Evolutionary conservation across 2,113 vertebrate genomes (phyloP).

Genomic region (Dicerorhinus sumatrensis): DNA sequence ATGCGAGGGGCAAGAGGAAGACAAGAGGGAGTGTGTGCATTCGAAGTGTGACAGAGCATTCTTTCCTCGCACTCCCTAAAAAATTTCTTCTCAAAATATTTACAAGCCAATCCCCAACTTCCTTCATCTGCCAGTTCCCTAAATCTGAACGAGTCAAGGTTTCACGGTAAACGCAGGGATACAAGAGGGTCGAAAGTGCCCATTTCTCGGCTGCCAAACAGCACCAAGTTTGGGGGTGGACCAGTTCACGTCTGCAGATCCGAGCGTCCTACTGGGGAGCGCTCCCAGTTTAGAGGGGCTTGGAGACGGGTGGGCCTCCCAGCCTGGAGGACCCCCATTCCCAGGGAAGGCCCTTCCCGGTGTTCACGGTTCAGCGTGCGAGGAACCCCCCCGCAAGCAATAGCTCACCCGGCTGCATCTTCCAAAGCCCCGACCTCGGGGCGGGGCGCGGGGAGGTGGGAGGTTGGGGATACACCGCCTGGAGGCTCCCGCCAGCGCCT

Average conservation of each 20-base stretch:
- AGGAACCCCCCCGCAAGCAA: constrained; percentile 52
- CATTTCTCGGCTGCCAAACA: background rate
- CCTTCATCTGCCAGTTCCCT: background rate
- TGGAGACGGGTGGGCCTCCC: background rate
- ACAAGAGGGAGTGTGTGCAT: background rate
- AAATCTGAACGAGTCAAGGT: background rate
- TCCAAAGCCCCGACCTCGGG: constrained; percentile 65
- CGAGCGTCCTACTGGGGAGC: background rate
- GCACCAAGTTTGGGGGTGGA: constrained; percentile 36
- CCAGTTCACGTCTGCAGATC: background rate
- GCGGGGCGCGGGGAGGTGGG: constrained; percentile 57
- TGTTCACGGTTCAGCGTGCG: background rate
- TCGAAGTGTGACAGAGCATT: background rate
- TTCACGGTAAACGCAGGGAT: background rate
- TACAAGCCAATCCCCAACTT: constrained; percentile 10
- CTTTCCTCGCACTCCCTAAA: background rate
- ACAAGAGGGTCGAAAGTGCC: background rate
- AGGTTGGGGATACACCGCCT: constrained; percentile 33
- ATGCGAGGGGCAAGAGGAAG: background rate
- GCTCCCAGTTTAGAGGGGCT: background rate
- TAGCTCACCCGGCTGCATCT: constrained; percentile 76
- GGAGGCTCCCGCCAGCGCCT: constrained; percentile 37
- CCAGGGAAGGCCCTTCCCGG: constrained; percentile 46
- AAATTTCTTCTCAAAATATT: background rate
- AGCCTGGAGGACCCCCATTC: background rate